phyloP scores from a whole-genome alignment of 2,888 invertebrate species.

The Sarcophaga subvicina region DNA sequence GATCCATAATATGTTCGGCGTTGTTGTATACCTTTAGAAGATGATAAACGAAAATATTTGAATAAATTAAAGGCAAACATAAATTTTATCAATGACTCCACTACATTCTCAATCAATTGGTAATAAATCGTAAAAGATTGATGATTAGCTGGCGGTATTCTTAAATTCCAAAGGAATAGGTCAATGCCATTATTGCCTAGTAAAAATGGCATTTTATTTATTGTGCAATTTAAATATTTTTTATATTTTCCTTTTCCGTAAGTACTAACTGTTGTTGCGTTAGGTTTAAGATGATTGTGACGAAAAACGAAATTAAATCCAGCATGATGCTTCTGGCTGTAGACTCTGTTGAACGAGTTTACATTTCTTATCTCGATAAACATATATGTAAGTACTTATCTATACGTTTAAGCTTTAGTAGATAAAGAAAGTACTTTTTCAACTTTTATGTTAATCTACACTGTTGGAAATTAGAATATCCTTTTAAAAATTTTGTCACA shows the following conservation, averaged over 20 bases:
- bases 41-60: slow-evolving; percentile 32
- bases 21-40: slow-evolving; percentile 61
- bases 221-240: slow-evolving; percentile 2
- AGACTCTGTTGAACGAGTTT: slow-evolving; percentile 2
- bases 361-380: slow-evolving; percentile 26
- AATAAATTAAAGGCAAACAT: slow-evolving; percentile 58
- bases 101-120: slow-evolving; percentile 18
- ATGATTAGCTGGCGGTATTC: slow-evolving; percentile 15
- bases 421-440: no score
- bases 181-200: slow-evolving; percentile 67
- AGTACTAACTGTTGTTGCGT: not conserved
- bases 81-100: slow-evolving; percentile 43
- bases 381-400: no score
- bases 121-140: slow-evolving; percentile 34
- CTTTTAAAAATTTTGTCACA: no score
- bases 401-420: no score
- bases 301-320: slow-evolving; percentile 1
- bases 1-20: slow-evolving; percentile 45
- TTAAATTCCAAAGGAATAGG: slow-evolving; percentile 52
- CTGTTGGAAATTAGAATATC: no score
- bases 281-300: slow-evolving; percentile 8
- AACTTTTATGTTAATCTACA: no score
- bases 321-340: not conserved
- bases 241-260: not conserved
- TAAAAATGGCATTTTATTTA: slow-evolving; percentile 70